Percentiles rank a stretch among this genome's conserved stretches.
Evolutionary conservation across 2,797 vertebrate genomes (phyloP).

Genomic region (Semaprochilodus insignis): DNA sequence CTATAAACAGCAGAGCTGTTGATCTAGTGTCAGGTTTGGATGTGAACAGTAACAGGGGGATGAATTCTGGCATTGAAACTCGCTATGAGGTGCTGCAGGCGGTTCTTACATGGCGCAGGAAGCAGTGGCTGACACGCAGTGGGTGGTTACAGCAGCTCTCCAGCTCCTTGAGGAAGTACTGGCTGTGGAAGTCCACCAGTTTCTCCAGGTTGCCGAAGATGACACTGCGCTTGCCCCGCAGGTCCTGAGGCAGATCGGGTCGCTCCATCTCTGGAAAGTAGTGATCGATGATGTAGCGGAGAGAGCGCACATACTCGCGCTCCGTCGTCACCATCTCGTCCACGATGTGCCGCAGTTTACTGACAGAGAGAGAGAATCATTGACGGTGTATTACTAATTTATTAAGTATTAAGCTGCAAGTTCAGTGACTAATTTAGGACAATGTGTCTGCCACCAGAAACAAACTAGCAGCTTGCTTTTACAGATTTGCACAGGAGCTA

Average conservation of each 20-base stretch:
- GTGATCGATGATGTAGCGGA: conserved; percentile 88
- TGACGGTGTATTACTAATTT: background rate
- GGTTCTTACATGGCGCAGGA: conserved; percentile 89
- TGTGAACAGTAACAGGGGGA: too few relatives aligned
- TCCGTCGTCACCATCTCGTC: conserved; percentile 96
- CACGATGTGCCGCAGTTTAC: conserved; percentile 90
- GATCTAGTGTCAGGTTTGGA: too few relatives aligned
- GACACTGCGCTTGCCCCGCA: conserved; percentile 88
- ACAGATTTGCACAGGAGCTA: background rate
- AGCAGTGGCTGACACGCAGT: conserved; percentile 89
- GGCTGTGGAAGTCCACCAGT: conserved; percentile 91
- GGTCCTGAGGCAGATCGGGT: conserved; percentile 89
- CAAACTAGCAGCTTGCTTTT: background rate
- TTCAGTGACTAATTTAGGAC: background rate
- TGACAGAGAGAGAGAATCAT: conserved; percentile 55
- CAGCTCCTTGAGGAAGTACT: conserved; percentile 93
- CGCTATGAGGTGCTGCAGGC: background rate
- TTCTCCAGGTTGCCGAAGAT: conserved; percentile 97
- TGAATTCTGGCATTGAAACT: background rate
- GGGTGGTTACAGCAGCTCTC: conserved; percentile 94
- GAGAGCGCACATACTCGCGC: conserved; percentile 90
- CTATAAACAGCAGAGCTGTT: too few relatives aligned
- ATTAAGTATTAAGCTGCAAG: background rate
- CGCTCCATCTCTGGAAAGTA: conserved; percentile 97
- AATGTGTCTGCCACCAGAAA: background rate